Base-by-base conservation (phyloP, 2,888 invertebrate species). In the Argyra leucocephala region DNA sequence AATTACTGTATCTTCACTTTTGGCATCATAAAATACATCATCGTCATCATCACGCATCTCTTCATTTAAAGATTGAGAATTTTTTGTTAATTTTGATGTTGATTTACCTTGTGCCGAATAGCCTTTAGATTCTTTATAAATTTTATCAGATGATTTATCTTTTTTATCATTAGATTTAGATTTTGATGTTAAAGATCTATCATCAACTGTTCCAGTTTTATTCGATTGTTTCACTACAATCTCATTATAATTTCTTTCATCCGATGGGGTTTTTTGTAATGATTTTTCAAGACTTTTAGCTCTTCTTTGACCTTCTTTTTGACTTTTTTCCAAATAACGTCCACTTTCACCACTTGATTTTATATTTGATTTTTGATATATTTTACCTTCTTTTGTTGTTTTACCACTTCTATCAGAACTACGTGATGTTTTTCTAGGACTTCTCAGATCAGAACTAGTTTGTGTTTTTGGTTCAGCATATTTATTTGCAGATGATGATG, bases 1-100 rank as follows among this genome's bases (percentile, higher is more conserved):
- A 48, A n/a, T 18, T 1, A 71, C 70, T 1, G 76, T 76, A 31
- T 75, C 76, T 67, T 77, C 76, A 66, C 75, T 76, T 66, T 74
- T 74, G 64, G 76, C 78, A 74, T 78, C 78, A 66, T 78, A 76
- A 68, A 78, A 78, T 4, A 78, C 78, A 64, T 75, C 75, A 69
- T 78, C 78, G 62, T 78, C 78, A 37, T 77, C 77, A 61, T 70
- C 71, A 37, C 18, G 4, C 3, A 48, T 2, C 1, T 67, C 71
- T 61, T 69, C 36, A 48, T 48, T 48, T 48, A 48, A 48, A 18
- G 48, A 48, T 48, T 48, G 48, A 2, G 48, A 18, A 48, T 15
- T 48, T 48, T 48, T 48, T 2, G 5, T 59, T 59, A 15, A 18
- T 59, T 23, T 59, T 59, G 23, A 18, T 23, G 58, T 9, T 5